Evolutionary conservation across 2,113 vertebrate genomes (phyloP).

Genomic region (Myanophis thanlyinensis): DNA sequence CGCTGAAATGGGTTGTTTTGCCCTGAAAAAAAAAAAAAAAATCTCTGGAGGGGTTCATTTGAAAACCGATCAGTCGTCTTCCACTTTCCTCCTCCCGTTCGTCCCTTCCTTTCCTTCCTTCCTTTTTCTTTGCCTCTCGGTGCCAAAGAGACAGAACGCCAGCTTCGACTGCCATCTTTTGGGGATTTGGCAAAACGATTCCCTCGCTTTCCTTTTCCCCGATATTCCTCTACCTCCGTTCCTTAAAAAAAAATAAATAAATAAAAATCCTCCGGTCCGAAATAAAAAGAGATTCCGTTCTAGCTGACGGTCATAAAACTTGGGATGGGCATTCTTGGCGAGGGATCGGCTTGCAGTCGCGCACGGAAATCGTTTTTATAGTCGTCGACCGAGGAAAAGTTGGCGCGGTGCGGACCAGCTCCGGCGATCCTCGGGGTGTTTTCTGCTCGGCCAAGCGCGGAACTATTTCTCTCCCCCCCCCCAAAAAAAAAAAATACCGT

Average conservation of each 20-base stretch:
- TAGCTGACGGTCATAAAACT: background rate
- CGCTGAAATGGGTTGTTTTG: background rate
- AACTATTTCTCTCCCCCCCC: background rate
- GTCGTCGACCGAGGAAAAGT: background rate
- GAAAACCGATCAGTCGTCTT: background rate
- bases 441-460: background rate
- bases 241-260: too few species aligned
- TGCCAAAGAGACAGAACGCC: conserved; percentile 56
- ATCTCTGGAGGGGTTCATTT: background rate
- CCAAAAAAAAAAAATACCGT: background rate
- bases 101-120: background rate
- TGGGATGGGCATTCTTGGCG: background rate
- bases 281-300: conserved; percentile 38
- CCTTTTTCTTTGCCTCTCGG: too few species aligned
- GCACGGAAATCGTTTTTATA: background rate
- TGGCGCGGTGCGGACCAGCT: background rate
- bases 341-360: background rate
- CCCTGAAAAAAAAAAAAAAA: too few species aligned
- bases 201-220: background rate
- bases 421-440: background rate
- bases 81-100: too few species aligned
- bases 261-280: conserved; percentile 45
- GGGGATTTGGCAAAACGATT: conserved; percentile 81
- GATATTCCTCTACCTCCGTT: background rate
- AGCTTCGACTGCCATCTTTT: conserved; percentile 94